Evolutionary conservation across 2,888 invertebrate species (phyloP), one percentile per base, ranked within the genome.

Genomic region (Erannis defoliaria): DNA sequence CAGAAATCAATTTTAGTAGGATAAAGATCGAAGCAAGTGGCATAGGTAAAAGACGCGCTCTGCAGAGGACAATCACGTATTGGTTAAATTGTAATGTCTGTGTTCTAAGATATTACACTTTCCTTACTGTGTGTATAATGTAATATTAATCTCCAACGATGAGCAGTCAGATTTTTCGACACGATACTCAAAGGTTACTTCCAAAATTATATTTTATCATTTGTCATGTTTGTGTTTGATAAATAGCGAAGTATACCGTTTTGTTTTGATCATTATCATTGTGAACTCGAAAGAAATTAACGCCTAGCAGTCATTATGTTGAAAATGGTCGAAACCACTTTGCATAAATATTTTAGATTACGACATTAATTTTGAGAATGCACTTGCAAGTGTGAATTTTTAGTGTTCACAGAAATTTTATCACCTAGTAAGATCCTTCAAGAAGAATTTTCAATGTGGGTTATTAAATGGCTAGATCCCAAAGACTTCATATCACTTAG

Each of bases 131-230:
- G 21, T 42, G 6, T 48, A 62, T 62, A 53, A 37, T 5, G 19
- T 14, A 53, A 57, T 62, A 49, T 49, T 62, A 56, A 62, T 62
- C 56, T 77, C 73, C 80, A 79, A 88, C 84, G 85, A 89, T 86
- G 89, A 88, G 75, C 80, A 82, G 77, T 81, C 80, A 86, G 88
- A 90, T 90, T 85, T 75, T 79, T 83, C 67, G 70, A 74, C 73
- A 70, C 79, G 90, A 89, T 90, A 86, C 76, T 71, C 72, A 76
- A 81, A 79, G 78, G 81, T 79, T 78, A 82, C 82, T 80, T 80
- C 80, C 76, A 71, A 83, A 81, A 81, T 82, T 81, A 80, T 80
- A 78, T 81, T 77, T n/a, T 78, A 76, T 78, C 78, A 84, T 88
- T 82, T 83, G 84, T 88, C 85, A 85, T 80, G 55, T 77, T 78